Conservation (phyloP, 2,113 vertebrate species). For the Benitochromis conjunctus region DNA sequence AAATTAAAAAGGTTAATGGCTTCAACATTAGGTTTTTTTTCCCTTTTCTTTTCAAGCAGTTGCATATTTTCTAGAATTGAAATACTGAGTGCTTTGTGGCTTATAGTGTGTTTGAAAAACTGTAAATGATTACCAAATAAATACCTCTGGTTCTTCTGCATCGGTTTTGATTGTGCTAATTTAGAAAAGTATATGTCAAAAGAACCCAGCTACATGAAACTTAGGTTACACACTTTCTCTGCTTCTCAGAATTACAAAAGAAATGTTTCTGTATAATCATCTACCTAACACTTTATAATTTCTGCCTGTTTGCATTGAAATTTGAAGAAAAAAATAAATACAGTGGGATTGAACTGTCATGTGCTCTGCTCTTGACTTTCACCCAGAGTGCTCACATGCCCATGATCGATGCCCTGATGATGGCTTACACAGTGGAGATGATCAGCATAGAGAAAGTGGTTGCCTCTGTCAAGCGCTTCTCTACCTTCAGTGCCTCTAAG, state of each 20-base stretch:
- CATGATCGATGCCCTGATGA: conserved; percentile 98
- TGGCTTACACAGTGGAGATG: conserved; percentile 98
- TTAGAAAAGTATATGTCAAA: neutral
- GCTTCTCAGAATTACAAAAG: neutral
- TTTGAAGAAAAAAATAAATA: neutral
- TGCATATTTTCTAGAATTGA: neutral
- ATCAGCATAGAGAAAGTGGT: conserved; percentile 99
- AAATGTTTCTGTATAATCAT: neutral
- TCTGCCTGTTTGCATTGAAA: neutral
- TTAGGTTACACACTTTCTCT: neutral
- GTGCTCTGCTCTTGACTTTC: neutral
- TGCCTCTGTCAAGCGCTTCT: conserved; percentile 93
- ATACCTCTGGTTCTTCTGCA: neutral
- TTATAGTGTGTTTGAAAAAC: neutral
- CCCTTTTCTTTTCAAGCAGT: neutral
- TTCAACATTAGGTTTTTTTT: accelerated
- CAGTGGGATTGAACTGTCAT: neutral
- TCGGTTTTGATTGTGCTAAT: neutral
- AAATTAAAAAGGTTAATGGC: neutral
- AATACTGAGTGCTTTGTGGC: neutral
- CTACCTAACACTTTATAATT: neutral
- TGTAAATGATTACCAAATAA: neutral
- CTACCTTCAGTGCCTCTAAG: conserved; percentile 96
- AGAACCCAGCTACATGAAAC: neutral
- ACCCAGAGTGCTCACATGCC: conserved; percentile 91